Evolutionary conservation across 1,140 invertebrate genomes (phyloP), one percentile per base, ranked within the genome.

Genomic region (Danaus plexippus): DNA sequence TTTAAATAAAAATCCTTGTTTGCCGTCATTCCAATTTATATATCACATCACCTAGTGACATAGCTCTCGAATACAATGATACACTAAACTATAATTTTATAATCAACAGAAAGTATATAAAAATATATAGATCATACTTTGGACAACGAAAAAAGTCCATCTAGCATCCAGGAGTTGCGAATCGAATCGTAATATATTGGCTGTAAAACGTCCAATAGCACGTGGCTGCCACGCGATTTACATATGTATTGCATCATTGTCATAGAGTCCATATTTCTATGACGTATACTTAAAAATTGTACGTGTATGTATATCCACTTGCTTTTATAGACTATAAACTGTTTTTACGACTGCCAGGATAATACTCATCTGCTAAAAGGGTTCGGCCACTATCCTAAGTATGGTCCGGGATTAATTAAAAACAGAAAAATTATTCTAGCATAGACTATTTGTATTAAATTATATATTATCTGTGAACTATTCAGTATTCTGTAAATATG

Each of bases 141-240:
- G 61, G 66, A 67, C 55, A 64, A 59, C 67, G 48, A 57, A 73
- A 75, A 80, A 71, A 70, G 56, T 45, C 59, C 57, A 80, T 71
- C 77, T 75, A 66, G 56, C 64, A 64, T 52, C 68, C 77, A 73
- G 70, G 65, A 85, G 81, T 83, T 75, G 68, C 81, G 83, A 85
- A 85, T 85, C 81, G 83, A 83, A 85, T 67, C 71, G 66, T 80
- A 77, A 81, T 85, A 83, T 83, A 83, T 83, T 80, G 78, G 77
- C 78, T 80, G 77, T 85, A 85, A 85, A 85, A 80, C 7, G 22
- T 32, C 22, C 22, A 32, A 32, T 32, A 6, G 22, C 22, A 32
- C 22, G 22, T 32, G 22, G 4, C 22, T 32, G 22, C 22, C 22
- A 32, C 7, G 22, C 22, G 22, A 32, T 32, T 32, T 32, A 32